A percentile compares a stretch with the other conserved stretches of the same genome.
Conservation (phyloP, 2,797 vertebrate genomes). For the Cirrhinus molitorella region DNA sequence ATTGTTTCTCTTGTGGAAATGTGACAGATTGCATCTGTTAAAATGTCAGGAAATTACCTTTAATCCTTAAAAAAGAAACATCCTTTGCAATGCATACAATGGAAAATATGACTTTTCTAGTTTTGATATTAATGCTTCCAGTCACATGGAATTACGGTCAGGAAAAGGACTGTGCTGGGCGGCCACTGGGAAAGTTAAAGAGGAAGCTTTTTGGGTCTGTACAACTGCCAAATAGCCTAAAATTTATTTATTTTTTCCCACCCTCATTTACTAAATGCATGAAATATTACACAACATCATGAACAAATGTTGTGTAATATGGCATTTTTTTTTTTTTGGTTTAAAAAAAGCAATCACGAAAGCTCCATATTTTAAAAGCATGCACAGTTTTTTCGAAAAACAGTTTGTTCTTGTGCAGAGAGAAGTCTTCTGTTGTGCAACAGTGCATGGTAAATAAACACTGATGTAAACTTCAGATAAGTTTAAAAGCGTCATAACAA, state of each 20-base stretch:
- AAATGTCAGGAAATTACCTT: slow-evolving; percentile 29
- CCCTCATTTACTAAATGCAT: not conserved
- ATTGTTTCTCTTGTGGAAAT: not conserved
- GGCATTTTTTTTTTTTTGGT: too few species aligned
- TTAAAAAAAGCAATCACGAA: not conserved
- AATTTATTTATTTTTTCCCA: not conserved
- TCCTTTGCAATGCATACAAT: slow-evolving; percentile 3
- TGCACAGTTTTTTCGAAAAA: not conserved
- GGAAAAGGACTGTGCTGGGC: slow-evolving; percentile 28
- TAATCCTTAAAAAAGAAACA: not conserved
- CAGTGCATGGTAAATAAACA: slow-evolving; percentile 46
- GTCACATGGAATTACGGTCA: slow-evolving; percentile 23
- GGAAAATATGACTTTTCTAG: slow-evolving; percentile 40
- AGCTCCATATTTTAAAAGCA: slow-evolving; percentile 9
- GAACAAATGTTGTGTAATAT: not conserved
- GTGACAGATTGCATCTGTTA: not conserved
- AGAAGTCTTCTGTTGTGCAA: slow-evolving; percentile 28
- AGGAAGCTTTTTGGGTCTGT: slow-evolving; percentile 15
- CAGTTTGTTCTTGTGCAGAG: slow-evolving; percentile 5
- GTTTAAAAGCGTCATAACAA: slow-evolving; percentile 52
- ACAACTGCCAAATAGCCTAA: not conserved
- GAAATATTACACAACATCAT: not conserved
- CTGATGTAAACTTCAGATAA: slow-evolving; percentile 48
- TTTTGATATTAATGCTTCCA: not conserved
- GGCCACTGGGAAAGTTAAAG: slow-evolving; percentile 7